phyloP scores from a whole-genome alignment of 2,888 invertebrate genomes.

The Synanthedon formicaeformis region DNA sequence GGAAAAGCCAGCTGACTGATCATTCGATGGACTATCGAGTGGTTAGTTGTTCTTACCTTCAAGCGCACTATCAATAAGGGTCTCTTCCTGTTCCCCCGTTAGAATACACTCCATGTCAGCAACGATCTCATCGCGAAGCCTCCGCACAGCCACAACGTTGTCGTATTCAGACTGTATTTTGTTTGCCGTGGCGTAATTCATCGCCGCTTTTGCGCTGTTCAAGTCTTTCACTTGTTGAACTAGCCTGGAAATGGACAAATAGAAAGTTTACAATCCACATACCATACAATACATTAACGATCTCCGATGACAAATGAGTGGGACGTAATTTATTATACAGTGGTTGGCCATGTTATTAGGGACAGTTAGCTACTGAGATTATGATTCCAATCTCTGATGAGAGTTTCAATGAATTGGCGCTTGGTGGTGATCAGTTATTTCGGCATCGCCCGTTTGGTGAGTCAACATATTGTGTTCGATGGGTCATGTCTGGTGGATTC shows the following conservation, averaged over 20 bases:
- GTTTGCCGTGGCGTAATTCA: conserved; percentile 75
- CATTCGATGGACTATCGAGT: too few species aligned
- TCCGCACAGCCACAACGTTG: conserved; percentile 82
- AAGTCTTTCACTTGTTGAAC: conserved; percentile 86
- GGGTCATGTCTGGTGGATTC: too few species aligned
- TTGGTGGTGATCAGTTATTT: too few species aligned
- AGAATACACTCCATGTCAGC: conserved; percentile 82
- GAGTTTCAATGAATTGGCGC: too few species aligned
- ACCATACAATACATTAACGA: too few species aligned
- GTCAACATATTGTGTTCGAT: too few species aligned
- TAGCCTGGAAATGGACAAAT: conserved; percentile 58
- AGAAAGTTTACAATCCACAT: not conserved
- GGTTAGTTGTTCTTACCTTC: conserved; percentile 18
- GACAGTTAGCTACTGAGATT: too few species aligned
- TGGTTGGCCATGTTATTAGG: too few species aligned
- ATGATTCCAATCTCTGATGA: too few species aligned
- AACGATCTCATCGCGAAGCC: conserved; percentile 80
- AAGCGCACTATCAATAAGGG: conserved; percentile 12
- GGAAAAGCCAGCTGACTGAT: too few species aligned
- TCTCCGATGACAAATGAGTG: not conserved
- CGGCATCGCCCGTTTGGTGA: too few species aligned
- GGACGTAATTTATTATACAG: not conserved
- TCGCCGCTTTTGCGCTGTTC: conserved; percentile 60
- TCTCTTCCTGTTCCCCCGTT: conserved; percentile 78
- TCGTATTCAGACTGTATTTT: conserved; percentile 87